phyloP scores from a whole-genome alignment of 2,888 invertebrate genomes.

The Morinoia aosen region DNA sequence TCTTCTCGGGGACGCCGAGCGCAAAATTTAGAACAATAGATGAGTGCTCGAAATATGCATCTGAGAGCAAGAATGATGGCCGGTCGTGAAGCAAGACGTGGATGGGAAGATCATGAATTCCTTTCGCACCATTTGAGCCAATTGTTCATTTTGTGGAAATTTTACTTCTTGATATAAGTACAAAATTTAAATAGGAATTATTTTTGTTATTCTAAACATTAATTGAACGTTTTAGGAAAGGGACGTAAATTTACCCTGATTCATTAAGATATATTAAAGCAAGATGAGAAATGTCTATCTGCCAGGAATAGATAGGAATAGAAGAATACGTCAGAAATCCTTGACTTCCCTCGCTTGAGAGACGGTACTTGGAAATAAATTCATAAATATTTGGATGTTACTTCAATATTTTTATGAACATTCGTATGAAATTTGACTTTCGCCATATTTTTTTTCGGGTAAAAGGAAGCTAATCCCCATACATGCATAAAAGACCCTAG shows the following conservation, averaged over 20 bases:
- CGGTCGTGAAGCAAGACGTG: background rate
- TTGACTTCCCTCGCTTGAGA: background rate
- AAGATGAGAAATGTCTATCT: background rate
- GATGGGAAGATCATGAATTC: background rate
- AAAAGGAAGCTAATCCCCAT: background rate
- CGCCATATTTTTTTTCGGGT: background rate
- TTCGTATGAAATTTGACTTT: too few relatives aligned
- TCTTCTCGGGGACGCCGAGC: background rate
- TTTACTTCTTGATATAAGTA: background rate
- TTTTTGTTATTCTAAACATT: background rate
- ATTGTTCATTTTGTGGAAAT: background rate
- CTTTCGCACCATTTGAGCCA: background rate
- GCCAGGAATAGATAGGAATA: background rate
- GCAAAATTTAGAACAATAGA: slow-evolving; percentile 1
- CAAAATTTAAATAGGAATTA: background rate
- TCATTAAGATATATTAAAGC: background rate
- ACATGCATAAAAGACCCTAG: background rate
- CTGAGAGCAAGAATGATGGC: background rate
- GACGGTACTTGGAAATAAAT: background rate
- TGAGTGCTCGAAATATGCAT: background rate
- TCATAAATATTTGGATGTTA: too few relatives aligned
- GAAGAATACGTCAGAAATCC: background rate
- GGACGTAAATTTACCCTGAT: background rate
- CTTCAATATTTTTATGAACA: too few relatives aligned
- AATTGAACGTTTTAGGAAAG: background rate